Conservation (phyloP, 35 echinoderm and acorn worm species). For the Diadema setosum region DNA sequence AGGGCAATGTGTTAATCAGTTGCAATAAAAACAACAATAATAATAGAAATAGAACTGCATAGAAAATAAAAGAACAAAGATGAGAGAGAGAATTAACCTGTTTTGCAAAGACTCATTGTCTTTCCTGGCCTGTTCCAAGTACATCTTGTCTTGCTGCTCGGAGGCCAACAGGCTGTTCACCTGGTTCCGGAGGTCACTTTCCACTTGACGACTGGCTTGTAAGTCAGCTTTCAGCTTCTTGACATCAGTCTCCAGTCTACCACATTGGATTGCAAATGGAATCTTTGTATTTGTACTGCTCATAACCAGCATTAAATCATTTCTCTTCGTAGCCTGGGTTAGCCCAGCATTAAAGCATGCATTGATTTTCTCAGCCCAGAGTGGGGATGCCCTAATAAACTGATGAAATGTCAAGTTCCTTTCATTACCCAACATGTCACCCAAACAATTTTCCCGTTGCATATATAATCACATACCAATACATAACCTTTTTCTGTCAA, state of each 20-base stretch:
- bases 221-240: conserved; percentile 95
- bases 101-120: conserved; percentile 91
- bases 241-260: conserved; percentile 90
- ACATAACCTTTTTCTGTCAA: too few relatives aligned
- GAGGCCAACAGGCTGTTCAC: conserved; percentile 47
- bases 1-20: background rate
- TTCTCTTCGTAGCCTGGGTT: too few relatives aligned
- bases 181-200: conserved; percentile 51
- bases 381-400: too few relatives aligned
- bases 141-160: conserved; percentile 59
- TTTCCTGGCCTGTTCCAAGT: conserved; percentile 76
- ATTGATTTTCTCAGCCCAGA: too few relatives aligned
- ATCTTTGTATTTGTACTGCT: too few relatives aligned
- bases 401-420: too few relatives aligned
- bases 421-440: too few relatives aligned
- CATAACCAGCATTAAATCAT: too few relatives aligned
- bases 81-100: conserved; percentile 41
- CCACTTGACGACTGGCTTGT: conserved; percentile 77
- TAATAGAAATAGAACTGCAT: background rate
- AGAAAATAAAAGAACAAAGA: background rate
- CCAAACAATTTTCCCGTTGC: too few relatives aligned
- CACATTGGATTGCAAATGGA: too few relatives aligned
- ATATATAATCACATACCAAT: too few relatives aligned
- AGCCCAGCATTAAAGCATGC: too few relatives aligned
- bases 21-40: background rate